Base-by-base conservation (phyloP, 2,113 vertebrate species). In the Pomatostomus ruficeps region DNA sequence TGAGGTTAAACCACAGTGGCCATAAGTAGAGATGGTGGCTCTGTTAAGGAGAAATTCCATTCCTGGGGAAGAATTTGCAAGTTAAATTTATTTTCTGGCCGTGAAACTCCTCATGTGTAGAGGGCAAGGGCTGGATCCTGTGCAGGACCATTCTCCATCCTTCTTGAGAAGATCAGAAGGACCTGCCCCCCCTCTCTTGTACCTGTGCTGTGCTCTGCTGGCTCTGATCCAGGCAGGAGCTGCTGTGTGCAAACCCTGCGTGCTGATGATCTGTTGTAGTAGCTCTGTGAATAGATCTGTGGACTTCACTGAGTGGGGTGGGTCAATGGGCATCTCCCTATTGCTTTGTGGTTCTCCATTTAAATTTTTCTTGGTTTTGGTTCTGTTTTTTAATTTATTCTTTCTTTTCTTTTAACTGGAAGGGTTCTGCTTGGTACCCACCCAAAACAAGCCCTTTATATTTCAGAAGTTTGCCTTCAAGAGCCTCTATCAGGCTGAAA, bases 101-200 rank as follows among this genome's bases (percentile, higher is more conserved):
- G 1, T 66, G 38, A 36, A 62, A 18, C 17, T 52, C 33, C 19
- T 72, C 1, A 2, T 1, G 2, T 42, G 0, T 14, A 7, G 7
- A 29, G 31, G n/a, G 24, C 19, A 58, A 63, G 42, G 38, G 10
- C 28, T 78, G 62, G 42, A 21, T 84, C 36, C 36, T 87, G 31
- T 31, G 3, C 17, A 26, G 71, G 52, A 58, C 16, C 3, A 1
- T 65, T 68, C 24, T 16, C 26, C 79, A 16, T 21, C 6, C 10
- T 36, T 28, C 29, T 18, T 28, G 45, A 40, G 89, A 73, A 59
- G 74, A 43, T 7, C 33, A 20, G 35, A 19, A 28, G 62, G 63
- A 26, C 19, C 40, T 58, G 45, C n/a, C 5, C 14, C 23, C 17
- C 77, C 59, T n/a, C n/a, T 71, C 22, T 28, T 73, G 52, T 33